Percentiles rank a stretch among this genome's conserved stretches.
phyloP scores from a whole-genome alignment of 2,113 vertebrate genomes.

The Falcunculus frontatus region DNA sequence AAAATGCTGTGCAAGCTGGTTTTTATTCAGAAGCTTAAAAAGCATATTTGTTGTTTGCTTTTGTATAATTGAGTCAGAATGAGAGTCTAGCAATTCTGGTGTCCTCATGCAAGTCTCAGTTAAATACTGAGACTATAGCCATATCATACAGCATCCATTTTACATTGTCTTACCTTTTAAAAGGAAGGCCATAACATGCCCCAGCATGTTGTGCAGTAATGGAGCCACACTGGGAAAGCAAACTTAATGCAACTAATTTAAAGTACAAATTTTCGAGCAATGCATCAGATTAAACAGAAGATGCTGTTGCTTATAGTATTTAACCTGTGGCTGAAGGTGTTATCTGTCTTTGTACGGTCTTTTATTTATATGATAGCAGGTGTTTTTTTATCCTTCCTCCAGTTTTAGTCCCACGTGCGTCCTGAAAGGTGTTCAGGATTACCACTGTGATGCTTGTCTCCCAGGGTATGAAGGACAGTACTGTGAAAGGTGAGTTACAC shows the following conservation, averaged over 20 bases:
- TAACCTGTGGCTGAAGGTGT: neutral
- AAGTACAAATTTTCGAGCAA: neutral
- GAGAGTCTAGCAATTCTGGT: neutral
- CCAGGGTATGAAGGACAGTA: constrained; percentile 87
- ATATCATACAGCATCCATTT: neutral
- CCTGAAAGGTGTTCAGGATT: constrained; percentile 75
- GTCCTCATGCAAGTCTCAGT: neutral
- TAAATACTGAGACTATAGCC: neutral
- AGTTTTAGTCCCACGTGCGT: constrained; percentile 91
- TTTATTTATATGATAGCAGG: neutral
- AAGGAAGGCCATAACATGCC: neutral
- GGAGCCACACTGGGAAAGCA: neutral
- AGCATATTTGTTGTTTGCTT: neutral
- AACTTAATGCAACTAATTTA: neutral
- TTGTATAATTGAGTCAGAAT: neutral
- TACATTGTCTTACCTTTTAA: neutral
- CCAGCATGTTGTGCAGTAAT: neutral
- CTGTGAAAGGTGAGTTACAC: constrained; percentile 82
- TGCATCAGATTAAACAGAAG: neutral
- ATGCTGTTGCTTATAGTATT: neutral
- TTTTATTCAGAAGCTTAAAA: neutral
- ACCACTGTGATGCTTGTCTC: constrained; percentile 83
- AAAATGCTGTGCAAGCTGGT: neutral
- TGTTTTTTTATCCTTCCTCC: constrained; percentile 23
- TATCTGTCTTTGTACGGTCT: neutral